Evolutionary conservation across 1,140 invertebrate genomes (phyloP), one percentile per base, ranked within the genome.

Genomic region (Trichonephila clavipes): DNA sequence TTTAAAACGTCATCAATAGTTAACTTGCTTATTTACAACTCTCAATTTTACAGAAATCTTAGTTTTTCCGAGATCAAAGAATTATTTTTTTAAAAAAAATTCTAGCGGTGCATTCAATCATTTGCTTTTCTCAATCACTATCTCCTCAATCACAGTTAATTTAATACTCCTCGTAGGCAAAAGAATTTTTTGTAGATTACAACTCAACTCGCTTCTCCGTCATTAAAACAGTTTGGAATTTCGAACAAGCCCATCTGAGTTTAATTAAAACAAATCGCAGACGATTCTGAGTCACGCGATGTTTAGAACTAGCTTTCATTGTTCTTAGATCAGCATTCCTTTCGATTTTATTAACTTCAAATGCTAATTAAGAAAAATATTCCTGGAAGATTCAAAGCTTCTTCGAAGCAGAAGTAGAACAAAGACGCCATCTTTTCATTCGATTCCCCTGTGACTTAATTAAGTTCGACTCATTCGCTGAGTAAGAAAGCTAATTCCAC

Each of bases 231-330:
- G 34, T 19, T 77, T 12, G 12, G 28, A 77, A 77, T 16, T 19
- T 14, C 5, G 8, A 69, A 69, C 24, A 2, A 19, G 21, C 10
- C 34, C 69, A 34, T 5, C 14, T 0, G 3, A 18, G 24, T 77
- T 77, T 77, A 77, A 77, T 77, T 77, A 77, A 77, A 77, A 77
- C 28, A 34, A 77, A 34, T 34, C 24, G 28, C 28, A 77, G 24
- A 77, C 28, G 24, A 77, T 28, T 77, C 14, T 34, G 69, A 34
- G 0, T 77, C 69, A 40, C 24, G n/a, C 21, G 64, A 69, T 77
- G 28, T 77, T 77, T 34, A 34, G 24, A 34, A 77, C 24, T 18
- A 77, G 28, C 28, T 77, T 34, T 16, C 34, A 77, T 77, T 77
- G 28, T 77, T 77, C 14, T 28, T 34, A 12, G 69, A 12, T 69